Evolutionary conservation across 35 echinoderm and acorn worm species (phyloP).

Genomic region (Chiridota heheva): DNA sequence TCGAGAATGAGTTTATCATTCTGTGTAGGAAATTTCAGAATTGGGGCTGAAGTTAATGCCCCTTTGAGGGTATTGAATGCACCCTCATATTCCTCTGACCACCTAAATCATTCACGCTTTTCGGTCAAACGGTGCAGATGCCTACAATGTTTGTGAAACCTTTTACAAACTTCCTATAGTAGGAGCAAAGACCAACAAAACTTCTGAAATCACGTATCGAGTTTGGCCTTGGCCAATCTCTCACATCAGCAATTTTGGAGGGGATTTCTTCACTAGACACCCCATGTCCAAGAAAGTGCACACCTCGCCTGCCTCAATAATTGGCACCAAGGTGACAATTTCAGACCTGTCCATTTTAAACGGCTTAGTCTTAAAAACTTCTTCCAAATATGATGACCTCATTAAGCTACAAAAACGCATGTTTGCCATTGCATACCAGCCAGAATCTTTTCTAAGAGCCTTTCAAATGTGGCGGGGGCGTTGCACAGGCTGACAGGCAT

Average conservation of each 20-base stretch:
- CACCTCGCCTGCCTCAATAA: background rate
- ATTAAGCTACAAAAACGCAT: background rate
- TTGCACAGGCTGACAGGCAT: slow-evolving; percentile 17
- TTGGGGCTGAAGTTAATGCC: background rate
- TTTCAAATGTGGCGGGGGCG: no score
- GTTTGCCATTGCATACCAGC: background rate
- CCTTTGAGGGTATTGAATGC: background rate
- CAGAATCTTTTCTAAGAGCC: no score
- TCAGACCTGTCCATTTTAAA: background rate
- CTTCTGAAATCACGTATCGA: background rate
- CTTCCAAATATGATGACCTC: background rate
- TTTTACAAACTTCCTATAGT: slow-evolving; percentile 4
- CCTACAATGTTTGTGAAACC: background rate
- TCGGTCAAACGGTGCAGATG: background rate
- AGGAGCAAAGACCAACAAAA: background rate
- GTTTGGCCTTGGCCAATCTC: background rate
- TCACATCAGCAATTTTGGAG: no score
- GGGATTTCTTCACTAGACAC: no score
- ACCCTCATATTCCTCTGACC: background rate
- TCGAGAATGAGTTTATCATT: slow-evolving; percentile 1
- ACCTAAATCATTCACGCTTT: background rate
- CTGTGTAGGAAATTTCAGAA: background rate
- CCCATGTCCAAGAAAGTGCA: slow-evolving; percentile 23
- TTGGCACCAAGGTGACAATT: background rate
- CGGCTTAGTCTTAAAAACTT: background rate